phyloP scores from a whole-genome alignment of 2,797 vertebrate genomes.

The Artibeus lituratus region DNA sequence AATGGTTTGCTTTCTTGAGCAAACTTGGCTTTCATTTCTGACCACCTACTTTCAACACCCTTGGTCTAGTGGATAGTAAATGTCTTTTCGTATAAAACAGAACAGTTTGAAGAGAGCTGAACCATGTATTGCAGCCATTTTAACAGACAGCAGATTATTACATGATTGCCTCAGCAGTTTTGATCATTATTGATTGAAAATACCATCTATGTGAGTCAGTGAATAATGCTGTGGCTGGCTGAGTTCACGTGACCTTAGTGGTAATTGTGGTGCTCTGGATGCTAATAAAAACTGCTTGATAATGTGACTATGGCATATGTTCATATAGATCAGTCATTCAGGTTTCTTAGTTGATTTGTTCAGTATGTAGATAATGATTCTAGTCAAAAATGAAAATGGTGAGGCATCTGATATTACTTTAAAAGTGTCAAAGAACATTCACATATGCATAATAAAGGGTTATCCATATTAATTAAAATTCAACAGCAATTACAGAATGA shows the following conservation, averaged over 20 bases:
- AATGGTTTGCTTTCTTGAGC: neutral
- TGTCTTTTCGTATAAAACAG: neutral
- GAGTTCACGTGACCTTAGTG: neutral
- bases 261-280: neutral
- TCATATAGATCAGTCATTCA: neutral
- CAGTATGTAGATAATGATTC: neutral
- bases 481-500: neutral
- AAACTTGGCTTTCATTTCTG: constrained; percentile 6
- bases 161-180: neutral
- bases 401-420: neutral
- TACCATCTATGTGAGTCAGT: neutral
- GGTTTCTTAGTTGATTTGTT: neutral
- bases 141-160: neutral
- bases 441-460: neutral
- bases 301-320: neutral
- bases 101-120: neutral
- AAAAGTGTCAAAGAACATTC: neutral
- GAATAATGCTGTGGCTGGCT: neutral
- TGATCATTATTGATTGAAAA: neutral
- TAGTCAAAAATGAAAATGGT: neutral
- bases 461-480: constrained; percentile 15
- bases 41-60: neutral
- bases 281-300: neutral
- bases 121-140: neutral
- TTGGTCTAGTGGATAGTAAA: neutral